Evolutionary conservation across 2,797 vertebrate genomes (phyloP).

Genomic region (Sebastes hubbsi): DNA sequence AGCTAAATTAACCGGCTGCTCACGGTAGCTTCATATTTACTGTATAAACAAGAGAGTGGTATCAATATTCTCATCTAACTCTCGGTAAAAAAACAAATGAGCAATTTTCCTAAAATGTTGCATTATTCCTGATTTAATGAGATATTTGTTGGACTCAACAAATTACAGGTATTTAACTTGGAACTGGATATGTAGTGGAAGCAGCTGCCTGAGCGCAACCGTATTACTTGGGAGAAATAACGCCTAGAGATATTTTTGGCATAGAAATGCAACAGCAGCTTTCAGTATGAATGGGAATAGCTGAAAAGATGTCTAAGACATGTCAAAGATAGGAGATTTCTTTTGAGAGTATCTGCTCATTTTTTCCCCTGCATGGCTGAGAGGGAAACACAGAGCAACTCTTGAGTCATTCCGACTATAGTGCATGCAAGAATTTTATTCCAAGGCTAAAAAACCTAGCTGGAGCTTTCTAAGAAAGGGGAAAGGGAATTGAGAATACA

Average conservation of each 20-base stretch:
- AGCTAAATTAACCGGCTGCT: background rate
- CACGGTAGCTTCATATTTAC: background rate
- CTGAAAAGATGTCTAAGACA: background rate
- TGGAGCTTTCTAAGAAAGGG: conserved; percentile 20
- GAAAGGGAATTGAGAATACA: conserved; percentile 1
- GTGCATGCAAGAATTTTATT: conserved; percentile 3
- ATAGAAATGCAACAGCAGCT: background rate
- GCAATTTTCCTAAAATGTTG: no score
- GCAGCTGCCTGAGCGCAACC: background rate
- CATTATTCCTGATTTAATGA: background rate
- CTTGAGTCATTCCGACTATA: background rate
- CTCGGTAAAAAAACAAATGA: no score
- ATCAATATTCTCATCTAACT: background rate
- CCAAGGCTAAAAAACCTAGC: conserved; percentile 16
- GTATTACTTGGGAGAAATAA: background rate
- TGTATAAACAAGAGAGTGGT: background rate
- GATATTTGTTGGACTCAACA: background rate
- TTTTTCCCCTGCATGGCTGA: background rate
- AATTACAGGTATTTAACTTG: background rate
- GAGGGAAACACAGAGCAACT: background rate
- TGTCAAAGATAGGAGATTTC: background rate
- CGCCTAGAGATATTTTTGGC: conserved; percentile 5
- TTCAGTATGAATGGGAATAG: background rate
- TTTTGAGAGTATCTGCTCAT: background rate
- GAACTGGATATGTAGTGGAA: background rate